These are phyloP conservation scores for Pangasianodon hypophthalmus DNA, from an alignment of 2,113 vertebrate genomes.

Conservation along the genomic window DNA sequence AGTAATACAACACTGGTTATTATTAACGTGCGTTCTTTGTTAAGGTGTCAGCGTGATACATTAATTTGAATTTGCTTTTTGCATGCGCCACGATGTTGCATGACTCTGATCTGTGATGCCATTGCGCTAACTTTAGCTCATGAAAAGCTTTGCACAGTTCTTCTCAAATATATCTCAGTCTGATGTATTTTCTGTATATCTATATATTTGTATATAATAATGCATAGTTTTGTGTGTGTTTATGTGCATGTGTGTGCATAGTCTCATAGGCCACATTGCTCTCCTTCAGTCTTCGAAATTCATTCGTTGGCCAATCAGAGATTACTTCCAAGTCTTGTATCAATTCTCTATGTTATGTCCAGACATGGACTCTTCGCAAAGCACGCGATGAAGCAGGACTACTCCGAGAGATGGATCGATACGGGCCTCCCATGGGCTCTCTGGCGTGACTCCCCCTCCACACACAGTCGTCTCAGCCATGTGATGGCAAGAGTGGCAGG, in stretches of 20 bases:
- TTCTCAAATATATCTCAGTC: background rate
- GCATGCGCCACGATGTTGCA: background rate
- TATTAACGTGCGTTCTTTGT: background rate
- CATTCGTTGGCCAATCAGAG: background rate
- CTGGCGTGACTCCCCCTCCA: slow-evolving; percentile 13
- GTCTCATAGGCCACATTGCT: slow-evolving; percentile 6
- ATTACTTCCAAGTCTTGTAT: slow-evolving; percentile 36
- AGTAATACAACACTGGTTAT: background rate
- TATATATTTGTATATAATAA: background rate
- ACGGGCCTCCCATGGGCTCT: slow-evolving; percentile 51
- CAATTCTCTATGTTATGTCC: slow-evolving; percentile 32
- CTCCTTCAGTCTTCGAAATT: background rate
- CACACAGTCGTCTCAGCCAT: slow-evolving; percentile 15
- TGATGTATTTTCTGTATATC: background rate
- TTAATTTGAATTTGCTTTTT: background rate
- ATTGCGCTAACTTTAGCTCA: background rate
- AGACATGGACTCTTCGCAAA: slow-evolving; percentile 21
- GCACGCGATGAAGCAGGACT: slow-evolving; percentile 29
- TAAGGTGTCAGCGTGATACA: background rate
- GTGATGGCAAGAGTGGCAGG: slow-evolving; percentile 44
- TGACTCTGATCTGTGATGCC: background rate
- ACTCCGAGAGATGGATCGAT: slow-evolving; percentile 48
- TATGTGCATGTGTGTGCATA: background rate
- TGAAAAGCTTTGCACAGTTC: background rate
- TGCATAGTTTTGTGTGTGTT: background rate